Evolutionary conservation across 2,797 vertebrate species (phyloP), one percentile per base, ranked within the genome.

Genomic region (Cossypha niveicapilla): DNA sequence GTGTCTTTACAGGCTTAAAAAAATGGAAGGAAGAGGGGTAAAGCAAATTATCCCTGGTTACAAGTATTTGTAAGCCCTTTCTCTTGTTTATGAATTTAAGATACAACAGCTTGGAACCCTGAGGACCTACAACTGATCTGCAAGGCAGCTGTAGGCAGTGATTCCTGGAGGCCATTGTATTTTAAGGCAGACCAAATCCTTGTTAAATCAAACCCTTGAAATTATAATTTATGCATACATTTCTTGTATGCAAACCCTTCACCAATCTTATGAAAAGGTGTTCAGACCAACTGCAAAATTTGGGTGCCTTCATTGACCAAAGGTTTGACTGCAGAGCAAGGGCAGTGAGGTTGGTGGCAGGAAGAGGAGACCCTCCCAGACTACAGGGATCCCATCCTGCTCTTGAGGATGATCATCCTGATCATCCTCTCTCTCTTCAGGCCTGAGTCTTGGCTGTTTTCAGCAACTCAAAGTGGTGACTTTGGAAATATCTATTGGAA

Each of bases 141-240:
- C 41, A 58, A 54, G 47, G 60, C 21, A 57, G 5, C 3, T 42
- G 10, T 50, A 53, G 30, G 28, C n/a, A 35, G 19, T 3, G 22
- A 77, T 54, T 19, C 9, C 18, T 56, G 44, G 22, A 54, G 34
- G 13, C 14, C 5, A 1, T 13, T 61, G 19, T 48, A 24, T 65
- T 78, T 77, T 24, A 71, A 84, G 41, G 12, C 37, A 71, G 53
- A 58, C 6, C 5, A 42, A 37, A 17, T 24, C 5, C 24, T 82
- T 61, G n/a, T 62, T 44, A 81, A 70, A 79, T 42, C 27, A 76
- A 86, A 68, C 9, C 19, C 7, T n/a, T 19, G 9, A 53, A 42
- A 17, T 37, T 18, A 9, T 17, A 37, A 13, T 23, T 60, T 45
- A 9, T 3, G 1, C 3, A 11, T 24, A 7, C 2, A 28, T 11